Base-by-base conservation (phyloP, 2,888 invertebrate genomes). In the Caenorhabditis japonica region DNA sequence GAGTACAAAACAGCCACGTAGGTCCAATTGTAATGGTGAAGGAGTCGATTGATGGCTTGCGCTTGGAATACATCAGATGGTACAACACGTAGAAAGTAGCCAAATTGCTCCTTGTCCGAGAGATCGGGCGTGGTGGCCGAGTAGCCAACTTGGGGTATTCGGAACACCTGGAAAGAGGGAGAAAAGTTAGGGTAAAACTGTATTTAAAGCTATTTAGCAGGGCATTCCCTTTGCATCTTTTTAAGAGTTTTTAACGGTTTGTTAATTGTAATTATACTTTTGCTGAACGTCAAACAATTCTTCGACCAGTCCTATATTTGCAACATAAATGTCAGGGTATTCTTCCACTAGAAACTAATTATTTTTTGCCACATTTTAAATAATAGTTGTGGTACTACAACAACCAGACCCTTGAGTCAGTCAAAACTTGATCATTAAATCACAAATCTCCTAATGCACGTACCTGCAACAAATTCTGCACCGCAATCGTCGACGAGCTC, bases 41-140 rank as follows among this genome's bases (percentile, higher is more conserved):
- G 91, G 71, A 92, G 89, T 84, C 92, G 92, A 76, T 92, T 90
- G 86, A 93, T 91, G 53, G 92, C 92, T 85, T 92, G 91, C 15
- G 93, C 93, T 89, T 93, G 93, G 88, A 92, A 92, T 81, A 91
- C 91, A 89, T 93, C 93, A 0, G 92, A 92, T 12, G 93, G 93
- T 41, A 93, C 93, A 25, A 93, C 93, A 36, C 93, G 90, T 84
- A 93, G 90, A 89, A 93, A 93, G 83, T 92, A 93, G 83, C 92
- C 91, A 89, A 92, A 93, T 76, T 76, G 80, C 77, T 91, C 91
- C 87, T 93, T 93, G 88, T 92, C 92, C 76, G 92, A 92, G 52
- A 93, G 90, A 88, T 93, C 93, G 80, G 91, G 91, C 23, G 92
- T 92, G 33, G 93, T 93, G 46, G 93, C 92, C 23, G 93, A 92